These are phyloP conservation scores for Hoplodrina ambigua DNA, from an alignment of 2,888 invertebrate genomes.

Conservation along the genomic window DNA sequence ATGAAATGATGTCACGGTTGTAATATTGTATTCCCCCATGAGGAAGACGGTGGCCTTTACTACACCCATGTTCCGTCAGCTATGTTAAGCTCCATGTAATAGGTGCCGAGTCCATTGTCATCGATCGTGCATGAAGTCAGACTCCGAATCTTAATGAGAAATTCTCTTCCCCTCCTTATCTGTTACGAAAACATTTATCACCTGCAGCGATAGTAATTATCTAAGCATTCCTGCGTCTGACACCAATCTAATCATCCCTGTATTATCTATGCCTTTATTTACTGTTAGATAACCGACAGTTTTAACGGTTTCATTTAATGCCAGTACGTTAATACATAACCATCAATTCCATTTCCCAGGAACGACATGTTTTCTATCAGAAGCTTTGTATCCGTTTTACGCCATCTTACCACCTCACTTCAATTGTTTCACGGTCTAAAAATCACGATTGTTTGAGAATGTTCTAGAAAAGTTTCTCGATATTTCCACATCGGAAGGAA, in stretches of 20 bases:
- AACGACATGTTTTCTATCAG: not conserved
- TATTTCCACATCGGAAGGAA: conserved; percentile 22
- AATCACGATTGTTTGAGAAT: conserved; percentile 28
- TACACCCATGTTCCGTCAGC: no score
- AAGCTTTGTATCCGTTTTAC: conserved; percentile 13
- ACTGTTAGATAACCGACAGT: conserved; percentile 2
- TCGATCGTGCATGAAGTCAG: no score
- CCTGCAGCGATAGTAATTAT: not conserved
- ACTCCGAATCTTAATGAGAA: not conserved
- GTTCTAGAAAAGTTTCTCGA: conserved; percentile 23
- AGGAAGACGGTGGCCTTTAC: no score
- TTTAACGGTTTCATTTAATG: not conserved
- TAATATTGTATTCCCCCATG: not conserved
- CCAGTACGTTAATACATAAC: not conserved
- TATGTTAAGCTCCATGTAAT: not conserved
- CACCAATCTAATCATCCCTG: not conserved
- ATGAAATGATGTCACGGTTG: not conserved
- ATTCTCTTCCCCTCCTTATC: not conserved
- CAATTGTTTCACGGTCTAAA: conserved; percentile 45
- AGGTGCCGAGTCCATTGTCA: no score
- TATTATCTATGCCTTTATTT: conserved; percentile 1
- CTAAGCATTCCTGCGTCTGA: not conserved
- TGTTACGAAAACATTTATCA: not conserved
- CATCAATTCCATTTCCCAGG: not conserved
- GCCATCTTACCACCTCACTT: conserved; percentile 18